These are phyloP conservation scores for Glossosoma conforme DNA, from an alignment of 1,140 invertebrate genomes.

Conservation along the genomic window DNA sequence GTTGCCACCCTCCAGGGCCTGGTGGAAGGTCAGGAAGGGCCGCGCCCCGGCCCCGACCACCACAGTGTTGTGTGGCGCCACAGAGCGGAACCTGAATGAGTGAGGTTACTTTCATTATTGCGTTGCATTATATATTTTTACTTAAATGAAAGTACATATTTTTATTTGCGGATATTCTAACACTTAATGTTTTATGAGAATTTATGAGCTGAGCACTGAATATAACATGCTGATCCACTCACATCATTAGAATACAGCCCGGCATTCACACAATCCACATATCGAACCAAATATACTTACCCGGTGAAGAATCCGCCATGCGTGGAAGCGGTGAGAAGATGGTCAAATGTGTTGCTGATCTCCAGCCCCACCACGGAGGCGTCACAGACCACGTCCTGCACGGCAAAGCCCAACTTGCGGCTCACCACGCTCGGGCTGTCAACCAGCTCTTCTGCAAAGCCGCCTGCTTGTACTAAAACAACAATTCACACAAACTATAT, in stretches of 20 bases:
- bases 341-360: slow-evolving; percentile 77
- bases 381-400: slow-evolving; percentile 72
- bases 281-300: too few species aligned
- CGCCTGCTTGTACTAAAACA: slow-evolving; percentile 64
- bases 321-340: slow-evolving; percentile 75
- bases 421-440: slow-evolving; percentile 52
- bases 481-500: background rate
- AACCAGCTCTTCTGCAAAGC: slow-evolving; percentile 51
- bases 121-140: background rate
- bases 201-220: too few species aligned
- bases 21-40: slow-evolving; percentile 85
- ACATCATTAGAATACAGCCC: too few species aligned
- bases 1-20: slow-evolving; percentile 78
- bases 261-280: too few species aligned
- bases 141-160: background rate
- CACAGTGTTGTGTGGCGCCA: slow-evolving; percentile 70
- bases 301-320: slow-evolving; percentile 69
- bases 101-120: too few species aligned
- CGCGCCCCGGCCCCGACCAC: slow-evolving; percentile 75
- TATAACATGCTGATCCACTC: too few species aligned
- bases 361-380: slow-evolving; percentile 72
- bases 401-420: slow-evolving; percentile 82
- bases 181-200: background rate
- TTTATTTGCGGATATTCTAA: background rate
- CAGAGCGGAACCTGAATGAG: slow-evolving; percentile 60